phyloP scores from a whole-genome alignment of 2,113 vertebrate genomes.

The Plotosus lineatus region DNA sequence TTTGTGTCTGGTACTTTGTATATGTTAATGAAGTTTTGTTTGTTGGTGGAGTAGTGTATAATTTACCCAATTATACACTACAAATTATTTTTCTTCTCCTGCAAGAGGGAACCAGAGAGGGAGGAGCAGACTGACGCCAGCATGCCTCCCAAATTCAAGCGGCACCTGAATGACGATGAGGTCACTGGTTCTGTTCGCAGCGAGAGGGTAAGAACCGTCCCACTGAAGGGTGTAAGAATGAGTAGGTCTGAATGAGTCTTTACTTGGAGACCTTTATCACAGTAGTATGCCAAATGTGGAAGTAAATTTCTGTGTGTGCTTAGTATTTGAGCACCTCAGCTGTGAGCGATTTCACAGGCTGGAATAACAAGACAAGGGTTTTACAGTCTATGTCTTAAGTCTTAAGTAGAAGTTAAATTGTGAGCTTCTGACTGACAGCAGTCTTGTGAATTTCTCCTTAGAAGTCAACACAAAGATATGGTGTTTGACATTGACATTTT shows the following conservation, averaged over 20 bases:
- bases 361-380: not conserved
- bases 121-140: conserved; percentile 75
- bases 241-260: not conserved
- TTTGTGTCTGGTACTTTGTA: too few relatives aligned
- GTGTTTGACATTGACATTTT: too few relatives aligned
- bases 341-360: not conserved
- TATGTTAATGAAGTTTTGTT: not conserved
- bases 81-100: conserved; percentile 31
- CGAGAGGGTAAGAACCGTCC: conserved; percentile 83
- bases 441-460: too few relatives aligned
- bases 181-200: conserved; percentile 95
- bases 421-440: too few relatives aligned
- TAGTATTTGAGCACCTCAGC: not conserved
- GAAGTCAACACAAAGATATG: too few relatives aligned
- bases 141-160: conserved; percentile 98
- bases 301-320: not conserved
- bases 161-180: conserved; percentile 95
- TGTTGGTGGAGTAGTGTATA: not conserved
- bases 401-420: too few relatives aligned
- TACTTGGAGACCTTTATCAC: not conserved
- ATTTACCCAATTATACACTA: not conserved
- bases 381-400: too few relatives aligned
- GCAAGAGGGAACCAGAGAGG: conserved; percentile 76
- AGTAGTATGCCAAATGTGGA: not conserved
- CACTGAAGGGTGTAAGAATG: not conserved